A percentile compares a stretch with the other conserved stretches of the same genome.
These are phyloP conservation scores for Sceliomorpha sp. DNA, from an alignment of 2,888 invertebrate species.

Conservation along the genomic window DNA sequence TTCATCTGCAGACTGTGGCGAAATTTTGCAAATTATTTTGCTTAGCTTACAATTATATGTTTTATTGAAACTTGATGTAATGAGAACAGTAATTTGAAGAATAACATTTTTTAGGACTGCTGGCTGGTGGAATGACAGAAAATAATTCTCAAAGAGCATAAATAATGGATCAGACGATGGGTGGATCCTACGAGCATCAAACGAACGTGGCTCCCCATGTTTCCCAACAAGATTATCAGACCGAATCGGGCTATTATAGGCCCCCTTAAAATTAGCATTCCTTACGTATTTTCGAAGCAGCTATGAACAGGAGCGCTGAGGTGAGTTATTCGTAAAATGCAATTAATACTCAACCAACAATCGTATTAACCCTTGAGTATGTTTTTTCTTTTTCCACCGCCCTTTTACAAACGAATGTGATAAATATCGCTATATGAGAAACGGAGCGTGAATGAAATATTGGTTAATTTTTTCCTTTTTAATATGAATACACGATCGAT, in stretches of 20 bases:
- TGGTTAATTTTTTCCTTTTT: too few relatives aligned
- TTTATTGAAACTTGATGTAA: too few relatives aligned
- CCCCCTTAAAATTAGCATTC: conserved; percentile 26
- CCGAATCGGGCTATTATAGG: conserved; percentile 24
- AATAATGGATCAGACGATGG: conserved; percentile 26
- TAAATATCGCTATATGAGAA: too few relatives aligned
- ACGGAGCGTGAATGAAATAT: too few relatives aligned
- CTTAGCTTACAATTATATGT: too few relatives aligned
- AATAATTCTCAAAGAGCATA: conserved; percentile 19
- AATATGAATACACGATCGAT: too few relatives aligned
- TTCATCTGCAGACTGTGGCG: conserved; percentile 4
- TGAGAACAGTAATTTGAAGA: too few relatives aligned
- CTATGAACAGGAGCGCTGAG: neutral
- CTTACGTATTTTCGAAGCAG: conserved; percentile 22
- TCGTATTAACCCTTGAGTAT: too few relatives aligned
- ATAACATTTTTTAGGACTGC: conserved; percentile 2
- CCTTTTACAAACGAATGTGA: too few relatives aligned
- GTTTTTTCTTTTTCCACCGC: too few relatives aligned
- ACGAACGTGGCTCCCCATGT: conserved; percentile 27
- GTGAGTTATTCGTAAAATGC: too few relatives aligned
- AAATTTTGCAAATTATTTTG: conserved; percentile 6
- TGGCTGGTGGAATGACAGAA: neutral
- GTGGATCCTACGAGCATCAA: conserved; percentile 19
- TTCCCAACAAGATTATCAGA: conserved; percentile 28
- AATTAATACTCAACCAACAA: too few relatives aligned